Conservation (phyloP, 2,113 vertebrate species). For the Orientallactaga bullata region DNA sequence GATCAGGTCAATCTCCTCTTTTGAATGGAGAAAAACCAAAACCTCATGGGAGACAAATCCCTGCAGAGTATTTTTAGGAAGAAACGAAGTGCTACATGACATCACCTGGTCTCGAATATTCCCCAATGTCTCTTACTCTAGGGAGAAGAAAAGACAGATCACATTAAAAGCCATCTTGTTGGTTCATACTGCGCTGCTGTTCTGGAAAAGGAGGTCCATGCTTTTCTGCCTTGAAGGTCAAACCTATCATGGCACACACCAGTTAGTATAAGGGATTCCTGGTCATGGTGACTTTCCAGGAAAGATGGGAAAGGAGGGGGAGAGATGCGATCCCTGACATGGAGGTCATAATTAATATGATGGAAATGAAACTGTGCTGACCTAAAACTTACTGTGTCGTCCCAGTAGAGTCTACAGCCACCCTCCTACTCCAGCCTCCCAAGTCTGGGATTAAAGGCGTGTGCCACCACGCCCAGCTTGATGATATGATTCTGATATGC, state of each 20-base stretch:
- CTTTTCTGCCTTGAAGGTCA: background rate
- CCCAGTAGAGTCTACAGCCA: background rate
- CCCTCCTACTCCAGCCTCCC: too few relatives aligned
- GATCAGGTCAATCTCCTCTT: background rate
- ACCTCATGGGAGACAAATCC: background rate
- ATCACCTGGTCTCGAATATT: background rate
- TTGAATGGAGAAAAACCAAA: background rate
- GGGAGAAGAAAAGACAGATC: background rate
- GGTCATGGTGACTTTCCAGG: background rate
- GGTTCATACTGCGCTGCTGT: too few relatives aligned
- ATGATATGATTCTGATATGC: background rate
- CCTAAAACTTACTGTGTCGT: background rate
- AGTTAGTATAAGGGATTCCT: background rate
- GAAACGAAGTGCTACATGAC: background rate
- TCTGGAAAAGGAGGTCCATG: background rate
- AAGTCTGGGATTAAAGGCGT: background rate
- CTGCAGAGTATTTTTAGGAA: background rate
- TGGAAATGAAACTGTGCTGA: background rate
- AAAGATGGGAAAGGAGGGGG: background rate
- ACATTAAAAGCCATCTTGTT: background rate
- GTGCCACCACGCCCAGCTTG: too few relatives aligned
- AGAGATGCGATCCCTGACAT: background rate
- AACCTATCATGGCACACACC: background rate
- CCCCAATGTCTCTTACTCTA: background rate
- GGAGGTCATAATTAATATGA: background rate